Evolutionary conservation across 2,797 vertebrate genomes (phyloP).

Genomic region (Sebastes kiyomatsui): DNA sequence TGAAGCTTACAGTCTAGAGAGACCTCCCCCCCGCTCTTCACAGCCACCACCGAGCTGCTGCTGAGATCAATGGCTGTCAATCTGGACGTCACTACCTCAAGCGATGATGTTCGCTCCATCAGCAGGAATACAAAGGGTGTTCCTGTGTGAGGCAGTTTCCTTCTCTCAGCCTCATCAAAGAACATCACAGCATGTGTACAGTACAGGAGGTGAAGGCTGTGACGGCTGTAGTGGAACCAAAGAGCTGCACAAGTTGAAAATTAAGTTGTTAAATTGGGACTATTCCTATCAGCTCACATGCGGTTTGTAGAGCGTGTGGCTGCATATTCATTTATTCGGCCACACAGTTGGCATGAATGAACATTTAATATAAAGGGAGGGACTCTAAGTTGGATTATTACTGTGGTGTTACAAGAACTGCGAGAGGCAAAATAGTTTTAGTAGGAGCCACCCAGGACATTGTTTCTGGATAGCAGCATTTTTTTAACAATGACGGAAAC

Average conservation of each 20-base stretch:
- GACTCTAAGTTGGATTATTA: neutral
- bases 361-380: neutral
- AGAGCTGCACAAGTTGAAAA: neutral
- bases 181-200: neutral
- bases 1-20: neutral
- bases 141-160: neutral
- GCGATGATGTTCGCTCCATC: slow-evolving; percentile 30
- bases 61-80: slow-evolving; percentile 53
- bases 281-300: neutral
- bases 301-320: neutral
- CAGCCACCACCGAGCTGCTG: neutral
- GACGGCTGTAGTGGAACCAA: neutral
- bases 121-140: slow-evolving; percentile 29
- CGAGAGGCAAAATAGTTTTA: too few species aligned
- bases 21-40: neutral
- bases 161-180: neutral
- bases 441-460: too few species aligned
- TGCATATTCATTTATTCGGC: neutral
- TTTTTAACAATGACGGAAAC: too few species aligned
- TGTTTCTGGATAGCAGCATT: too few species aligned
- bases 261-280: neutral
- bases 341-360: neutral
- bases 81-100: slow-evolving; percentile 13
- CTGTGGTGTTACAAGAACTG: neutral
- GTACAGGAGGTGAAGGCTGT: neutral